Percentiles rank a stretch among this genome's conserved stretches.
Conservation (phyloP, 2,888 invertebrate species). For the Tetheella fluctuosa region DNA sequence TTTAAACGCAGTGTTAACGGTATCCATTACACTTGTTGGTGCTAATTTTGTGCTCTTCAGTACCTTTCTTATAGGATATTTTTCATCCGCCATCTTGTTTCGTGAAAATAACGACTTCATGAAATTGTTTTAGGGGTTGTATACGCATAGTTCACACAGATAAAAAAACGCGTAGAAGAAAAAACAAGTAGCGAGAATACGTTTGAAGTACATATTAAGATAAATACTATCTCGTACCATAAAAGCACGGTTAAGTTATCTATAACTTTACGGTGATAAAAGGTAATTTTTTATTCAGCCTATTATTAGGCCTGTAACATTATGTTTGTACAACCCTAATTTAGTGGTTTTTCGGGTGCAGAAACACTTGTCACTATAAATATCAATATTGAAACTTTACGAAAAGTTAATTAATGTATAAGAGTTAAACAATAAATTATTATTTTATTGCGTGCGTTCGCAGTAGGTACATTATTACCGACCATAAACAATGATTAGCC, state of each 20-base stretch:
- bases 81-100: neutral
- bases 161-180: no score
- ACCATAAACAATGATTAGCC: slow-evolving; percentile 41
- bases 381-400: slow-evolving; percentile 16
- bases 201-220: no score
- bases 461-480: slow-evolving; percentile 38
- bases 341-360: neutral
- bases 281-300: neutral
- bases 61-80: neutral
- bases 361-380: slow-evolving; percentile 14
- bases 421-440: slow-evolving; percentile 34
- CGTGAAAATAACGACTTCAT: no score
- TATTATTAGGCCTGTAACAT: neutral
- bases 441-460: slow-evolving; percentile 37
- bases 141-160: no score
- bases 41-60: slow-evolving; percentile 22
- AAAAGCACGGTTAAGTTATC: no score
- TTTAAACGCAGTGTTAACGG: slow-evolving; percentile 39
- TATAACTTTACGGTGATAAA: no score
- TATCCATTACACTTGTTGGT: slow-evolving; percentile 26
- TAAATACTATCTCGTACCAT: no score
- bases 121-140: no score
- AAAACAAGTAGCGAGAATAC: no score
- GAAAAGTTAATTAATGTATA: slow-evolving; percentile 15
- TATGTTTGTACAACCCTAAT: neutral